Conservation (phyloP, 64 coral and sea anemone species). For the Platygyra sinensis region DNA sequence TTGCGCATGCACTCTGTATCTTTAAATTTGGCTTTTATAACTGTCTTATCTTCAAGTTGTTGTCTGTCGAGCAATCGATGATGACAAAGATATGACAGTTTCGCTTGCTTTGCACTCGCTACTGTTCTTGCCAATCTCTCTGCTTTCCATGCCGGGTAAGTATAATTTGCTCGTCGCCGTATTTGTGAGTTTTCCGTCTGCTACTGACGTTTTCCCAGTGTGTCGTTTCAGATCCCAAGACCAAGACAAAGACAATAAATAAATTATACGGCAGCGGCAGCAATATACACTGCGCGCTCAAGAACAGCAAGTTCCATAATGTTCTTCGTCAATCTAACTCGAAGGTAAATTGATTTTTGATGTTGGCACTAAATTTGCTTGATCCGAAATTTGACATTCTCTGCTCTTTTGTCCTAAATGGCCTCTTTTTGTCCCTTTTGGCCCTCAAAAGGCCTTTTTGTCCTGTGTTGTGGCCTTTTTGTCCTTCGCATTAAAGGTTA, state of each 20-base stretch:
- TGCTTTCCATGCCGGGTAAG: no score
- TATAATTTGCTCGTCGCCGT: no score
- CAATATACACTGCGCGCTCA: constrained; percentile 39
- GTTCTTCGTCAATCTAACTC: neutral
- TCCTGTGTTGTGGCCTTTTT: no score
- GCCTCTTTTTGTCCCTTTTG: no score
- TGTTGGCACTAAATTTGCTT: neutral
- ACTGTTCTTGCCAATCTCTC: neutral
- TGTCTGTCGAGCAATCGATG: neutral
- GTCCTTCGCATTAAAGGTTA: no score
- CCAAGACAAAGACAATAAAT: neutral
- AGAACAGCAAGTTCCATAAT: neutral
- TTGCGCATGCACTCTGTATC: neutral
- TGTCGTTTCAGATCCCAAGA: constrained; percentile 7
- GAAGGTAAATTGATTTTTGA: neutral
- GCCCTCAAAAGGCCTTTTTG: no score
- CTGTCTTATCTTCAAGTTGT: neutral
- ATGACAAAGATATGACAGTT: neutral
- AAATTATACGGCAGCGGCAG: neutral
- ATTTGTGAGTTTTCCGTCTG: neutral
- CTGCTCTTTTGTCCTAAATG: no score
- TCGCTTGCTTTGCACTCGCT: constrained; percentile 19
- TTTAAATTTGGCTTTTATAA: neutral
- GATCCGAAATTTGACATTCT: no score
- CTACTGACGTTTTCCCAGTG: neutral